Evolutionary conservation across 2,888 invertebrate genomes (phyloP).

Genomic region (Pristionchus entomophagus): DNA sequence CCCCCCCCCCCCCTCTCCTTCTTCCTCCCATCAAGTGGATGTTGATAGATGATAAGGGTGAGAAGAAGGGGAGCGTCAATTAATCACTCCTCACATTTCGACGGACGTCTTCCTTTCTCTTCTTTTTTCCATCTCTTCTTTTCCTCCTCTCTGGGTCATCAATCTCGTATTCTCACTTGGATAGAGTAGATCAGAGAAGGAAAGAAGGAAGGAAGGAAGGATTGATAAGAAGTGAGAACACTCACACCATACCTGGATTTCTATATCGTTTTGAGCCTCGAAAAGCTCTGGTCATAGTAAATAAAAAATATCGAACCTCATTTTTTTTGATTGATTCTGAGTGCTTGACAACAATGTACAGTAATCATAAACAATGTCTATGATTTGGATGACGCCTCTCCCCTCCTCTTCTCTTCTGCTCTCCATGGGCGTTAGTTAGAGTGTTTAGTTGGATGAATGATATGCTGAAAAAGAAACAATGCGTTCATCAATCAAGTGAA

Average conservation of each 20-base stretch:
- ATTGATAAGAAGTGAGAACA: conserved; percentile 27
- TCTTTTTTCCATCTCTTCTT: neutral
- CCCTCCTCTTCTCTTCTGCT: neutral
- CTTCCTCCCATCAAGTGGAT: conserved; percentile 15
- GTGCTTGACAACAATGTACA: no score
- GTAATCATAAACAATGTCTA: no score
- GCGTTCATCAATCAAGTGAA: conserved; percentile 30
- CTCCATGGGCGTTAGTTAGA: conserved; percentile 1
- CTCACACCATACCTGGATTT: no score
- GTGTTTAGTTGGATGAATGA: neutral
- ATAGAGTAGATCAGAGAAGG: neutral
- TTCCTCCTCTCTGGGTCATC: conserved; percentile 12
- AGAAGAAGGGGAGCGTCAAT: conserved; percentile 39
- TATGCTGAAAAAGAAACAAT: neutral
- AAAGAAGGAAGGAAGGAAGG: neutral
- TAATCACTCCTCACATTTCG: conserved; percentile 37
- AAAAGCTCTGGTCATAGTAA: no score
- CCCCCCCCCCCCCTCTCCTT: neutral
- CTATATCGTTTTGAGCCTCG: no score
- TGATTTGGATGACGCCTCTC: no score
- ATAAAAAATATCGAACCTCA: no score
- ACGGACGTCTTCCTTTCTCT: conserved; percentile 19
- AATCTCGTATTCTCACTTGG: conserved; percentile 18
- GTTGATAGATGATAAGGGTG: conserved; percentile 34
- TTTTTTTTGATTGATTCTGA: no score